Conservation (phyloP, 2,797 vertebrate genomes). For the Lacerta bilineata region DNA sequence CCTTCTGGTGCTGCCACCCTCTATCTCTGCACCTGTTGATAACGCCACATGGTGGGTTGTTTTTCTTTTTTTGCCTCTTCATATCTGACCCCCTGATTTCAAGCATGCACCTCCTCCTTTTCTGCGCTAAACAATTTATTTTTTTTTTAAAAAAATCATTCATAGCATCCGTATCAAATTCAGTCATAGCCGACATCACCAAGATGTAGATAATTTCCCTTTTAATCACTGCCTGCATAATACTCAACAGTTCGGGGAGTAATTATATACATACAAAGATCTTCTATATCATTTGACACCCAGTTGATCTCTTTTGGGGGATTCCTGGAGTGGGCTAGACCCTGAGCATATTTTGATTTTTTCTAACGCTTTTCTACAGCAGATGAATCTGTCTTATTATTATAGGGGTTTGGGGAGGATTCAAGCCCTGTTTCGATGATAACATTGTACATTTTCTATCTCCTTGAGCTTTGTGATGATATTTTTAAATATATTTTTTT, state of each 20-base stretch:
- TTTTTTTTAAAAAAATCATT: constrained; percentile 32
- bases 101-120: constrained; percentile 48
- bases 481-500: no score
- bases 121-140: constrained; percentile 29
- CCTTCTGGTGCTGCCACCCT: constrained; percentile 34
- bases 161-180: constrained; percentile 54
- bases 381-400: constrained; percentile 59
- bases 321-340: constrained; percentile 62
- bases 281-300: constrained; percentile 54
- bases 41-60: constrained; percentile 44
- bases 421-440: constrained; percentile 40
- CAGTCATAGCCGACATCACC: constrained; percentile 50
- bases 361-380: constrained; percentile 55
- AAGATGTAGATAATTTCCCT: constrained; percentile 57
- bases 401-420: constrained; percentile 26
- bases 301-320: constrained; percentile 53
- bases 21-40: constrained; percentile 63
- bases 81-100: constrained; percentile 54
- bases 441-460: constrained; percentile 63
- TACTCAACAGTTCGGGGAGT: constrained; percentile 30
- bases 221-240: constrained; percentile 55
- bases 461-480: constrained; percentile 54
- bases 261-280: constrained; percentile 1
- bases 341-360: constrained; percentile 58
- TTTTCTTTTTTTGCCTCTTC: constrained; percentile 27